Evolutionary conservation across 2,888 invertebrate species (phyloP).

Genomic region (Dynastes grantii): DNA sequence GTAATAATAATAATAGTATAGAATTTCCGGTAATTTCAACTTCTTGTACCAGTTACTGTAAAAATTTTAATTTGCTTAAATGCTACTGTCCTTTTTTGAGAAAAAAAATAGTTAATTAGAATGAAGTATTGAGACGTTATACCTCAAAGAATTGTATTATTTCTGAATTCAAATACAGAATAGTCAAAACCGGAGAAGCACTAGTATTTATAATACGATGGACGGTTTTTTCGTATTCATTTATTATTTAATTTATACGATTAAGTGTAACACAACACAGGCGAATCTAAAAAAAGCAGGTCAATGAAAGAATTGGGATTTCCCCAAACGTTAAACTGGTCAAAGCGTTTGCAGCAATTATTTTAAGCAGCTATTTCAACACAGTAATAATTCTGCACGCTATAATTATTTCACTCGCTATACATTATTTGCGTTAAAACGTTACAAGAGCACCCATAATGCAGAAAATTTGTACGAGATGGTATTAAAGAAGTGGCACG

Average conservation of each 20-base stretch:
- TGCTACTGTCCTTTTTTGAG: not conserved
- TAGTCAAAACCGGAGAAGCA: too few relatives aligned
- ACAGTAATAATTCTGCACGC: not conserved
- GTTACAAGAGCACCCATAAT: too few relatives aligned
- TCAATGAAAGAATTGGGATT: constrained; percentile 34
- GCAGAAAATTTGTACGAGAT: not conserved
- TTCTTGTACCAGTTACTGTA: not conserved
- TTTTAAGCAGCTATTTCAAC: constrained; percentile 23
- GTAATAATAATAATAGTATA: constrained; percentile 22
- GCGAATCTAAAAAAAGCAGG: constrained; percentile 18
- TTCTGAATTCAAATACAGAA: too few relatives aligned
- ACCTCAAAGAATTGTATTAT: too few relatives aligned
- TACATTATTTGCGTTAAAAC: constrained; percentile 4
- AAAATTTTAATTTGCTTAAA: not conserved
- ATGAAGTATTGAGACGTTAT: too few relatives aligned
- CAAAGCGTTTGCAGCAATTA: constrained; percentile 17
- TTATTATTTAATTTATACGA: constrained; percentile 3
- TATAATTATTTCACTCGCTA: constrained; percentile 23
- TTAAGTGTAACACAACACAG: constrained; percentile 6
- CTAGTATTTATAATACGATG: too few relatives aligned
- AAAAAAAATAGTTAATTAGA: too few relatives aligned
- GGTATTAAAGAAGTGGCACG: not conserved
- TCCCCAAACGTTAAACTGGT: constrained; percentile 18
- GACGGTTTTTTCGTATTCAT: not conserved
- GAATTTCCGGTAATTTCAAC: constrained; percentile 15